Evolutionary conservation across 2,113 vertebrate species (phyloP).

Genomic region (Tinamus guttatus): DNA sequence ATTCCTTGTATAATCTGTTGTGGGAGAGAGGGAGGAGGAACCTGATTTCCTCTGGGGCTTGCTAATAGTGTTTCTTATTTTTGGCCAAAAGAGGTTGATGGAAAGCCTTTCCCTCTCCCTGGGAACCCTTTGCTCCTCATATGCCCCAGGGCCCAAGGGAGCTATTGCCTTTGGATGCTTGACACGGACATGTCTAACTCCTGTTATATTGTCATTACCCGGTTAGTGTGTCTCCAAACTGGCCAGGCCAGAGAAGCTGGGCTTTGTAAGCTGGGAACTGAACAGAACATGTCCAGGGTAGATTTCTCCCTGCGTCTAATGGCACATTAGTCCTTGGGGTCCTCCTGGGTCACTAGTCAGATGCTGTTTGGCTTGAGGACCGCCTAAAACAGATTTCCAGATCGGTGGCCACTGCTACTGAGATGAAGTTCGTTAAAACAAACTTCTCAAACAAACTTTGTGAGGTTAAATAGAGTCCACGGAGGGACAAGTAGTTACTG

Average conservation of each 20-base stretch:
- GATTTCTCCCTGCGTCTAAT: neutral
- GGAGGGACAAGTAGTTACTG: neutral
- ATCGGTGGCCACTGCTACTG: neutral
- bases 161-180: neutral
- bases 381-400: neutral
- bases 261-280: neutral
- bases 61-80: neutral
- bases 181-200: neutral
- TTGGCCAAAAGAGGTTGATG: neutral
- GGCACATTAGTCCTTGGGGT: neutral
- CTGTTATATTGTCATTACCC: neutral
- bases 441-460: neutral
- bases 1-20: neutral
- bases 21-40: neutral
- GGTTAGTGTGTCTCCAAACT: neutral
- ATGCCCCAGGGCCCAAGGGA: neutral
- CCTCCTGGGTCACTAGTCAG: conserved; percentile 10
- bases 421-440: neutral
- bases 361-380: neutral
- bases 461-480: neutral
- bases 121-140: neutral
- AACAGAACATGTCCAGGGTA: neutral
- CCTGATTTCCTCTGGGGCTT: neutral
- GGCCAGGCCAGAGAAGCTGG: neutral
- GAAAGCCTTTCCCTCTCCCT: neutral